phyloP scores from a whole-genome alignment of 2,888 invertebrate genomes.

The Aelia acuminata region DNA sequence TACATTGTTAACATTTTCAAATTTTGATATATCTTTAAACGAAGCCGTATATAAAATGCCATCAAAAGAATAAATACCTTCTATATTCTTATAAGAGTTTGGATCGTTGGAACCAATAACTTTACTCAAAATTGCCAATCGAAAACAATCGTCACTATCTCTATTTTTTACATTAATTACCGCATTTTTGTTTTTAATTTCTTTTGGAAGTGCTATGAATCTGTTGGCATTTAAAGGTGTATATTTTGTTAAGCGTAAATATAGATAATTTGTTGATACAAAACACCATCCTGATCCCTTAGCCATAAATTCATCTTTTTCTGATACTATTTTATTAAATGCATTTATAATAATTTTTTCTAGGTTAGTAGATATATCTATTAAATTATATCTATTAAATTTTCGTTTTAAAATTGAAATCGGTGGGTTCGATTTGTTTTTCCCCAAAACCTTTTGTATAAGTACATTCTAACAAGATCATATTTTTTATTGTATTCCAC shows the following conservation, averaged over 20 bases:
- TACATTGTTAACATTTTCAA: too few relatives aligned
- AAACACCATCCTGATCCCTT: conserved; percentile 39
- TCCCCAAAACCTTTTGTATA: conserved; percentile 17
- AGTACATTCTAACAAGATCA: conserved; percentile 26
- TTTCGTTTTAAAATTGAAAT: conserved; percentile 41
- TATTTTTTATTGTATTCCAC: conserved; percentile 2
- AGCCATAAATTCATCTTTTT: conserved; percentile 30
- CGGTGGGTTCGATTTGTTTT: conserved; percentile 1
- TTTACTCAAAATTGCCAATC: too few relatives aligned
- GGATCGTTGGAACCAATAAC: too few relatives aligned
- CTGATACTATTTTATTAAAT: conserved; percentile 32
- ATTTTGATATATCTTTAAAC: too few relatives aligned
- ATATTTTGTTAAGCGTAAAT: not conserved
- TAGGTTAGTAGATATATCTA: not conserved
- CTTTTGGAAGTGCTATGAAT: conserved; percentile 5
- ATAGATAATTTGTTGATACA: conserved; percentile 18
- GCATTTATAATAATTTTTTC: conserved; percentile 19
- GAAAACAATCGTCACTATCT: conserved; percentile 26
- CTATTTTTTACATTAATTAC: too few relatives aligned
- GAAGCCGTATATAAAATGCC: too few relatives aligned
- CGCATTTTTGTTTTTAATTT: conserved; percentile 22
- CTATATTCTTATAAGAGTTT: too few relatives aligned
- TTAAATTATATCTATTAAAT: conserved; percentile 18
- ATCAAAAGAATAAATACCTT: too few relatives aligned
- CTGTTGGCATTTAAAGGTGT: conserved; percentile 13